A percentile compares a stretch with the other conserved stretches of the same genome.
These are phyloP conservation scores for Hyla sarda DNA, from an alignment of 2,113 vertebrate genomes.

Conservation along the genomic window DNA sequence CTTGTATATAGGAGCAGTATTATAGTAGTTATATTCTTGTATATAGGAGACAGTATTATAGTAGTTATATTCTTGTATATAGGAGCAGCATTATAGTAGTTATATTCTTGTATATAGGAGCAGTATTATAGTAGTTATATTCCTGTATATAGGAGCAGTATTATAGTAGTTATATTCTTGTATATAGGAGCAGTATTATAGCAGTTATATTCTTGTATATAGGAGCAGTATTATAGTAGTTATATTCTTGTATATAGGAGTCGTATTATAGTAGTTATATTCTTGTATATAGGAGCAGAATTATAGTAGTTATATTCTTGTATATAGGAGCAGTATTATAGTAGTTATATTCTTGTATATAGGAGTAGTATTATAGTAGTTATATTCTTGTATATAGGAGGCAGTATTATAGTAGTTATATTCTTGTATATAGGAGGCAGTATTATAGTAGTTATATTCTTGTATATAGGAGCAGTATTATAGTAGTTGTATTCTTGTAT, in stretches of 20 bases:
- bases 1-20: not conserved
- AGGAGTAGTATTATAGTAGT: not conserved
- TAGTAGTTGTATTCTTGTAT: too few species aligned
- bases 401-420: not conserved
- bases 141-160: not conserved
- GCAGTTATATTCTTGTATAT: not conserved
- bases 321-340: not conserved
- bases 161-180: too few species aligned
- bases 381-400: not conserved
- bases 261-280: not conserved
- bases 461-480: too few species aligned
- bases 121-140: slow-evolving; percentile 15
- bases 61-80: slow-evolving; percentile 7
- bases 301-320: not conserved
- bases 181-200: too few species aligned
- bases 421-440: not conserved
- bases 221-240: not conserved
- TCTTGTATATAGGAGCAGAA: not conserved
- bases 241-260: not conserved
- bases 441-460: not conserved
- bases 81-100: slow-evolving; percentile 9
- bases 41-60: not conserved
- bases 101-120: not conserved
- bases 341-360: not conserved
- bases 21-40: not conserved